A percentile compares a stretch with the other conserved stretches of the same genome.
These are phyloP conservation scores for Tetropium fuscum DNA, from an alignment of 2,888 invertebrate genomes.

Conservation along the genomic window DNA sequence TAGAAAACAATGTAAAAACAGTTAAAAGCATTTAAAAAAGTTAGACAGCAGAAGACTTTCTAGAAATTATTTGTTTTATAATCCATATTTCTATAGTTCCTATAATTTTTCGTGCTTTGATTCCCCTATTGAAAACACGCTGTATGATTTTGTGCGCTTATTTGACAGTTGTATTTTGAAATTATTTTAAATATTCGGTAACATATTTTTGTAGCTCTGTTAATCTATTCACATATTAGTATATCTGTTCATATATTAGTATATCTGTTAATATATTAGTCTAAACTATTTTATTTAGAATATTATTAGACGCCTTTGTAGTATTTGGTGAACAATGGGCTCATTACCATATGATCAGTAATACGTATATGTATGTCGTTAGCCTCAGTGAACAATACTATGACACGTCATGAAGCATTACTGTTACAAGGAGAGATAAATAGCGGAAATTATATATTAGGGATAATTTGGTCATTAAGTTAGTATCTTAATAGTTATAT, in stretches of 20 bases:
- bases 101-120: too few relatives aligned
- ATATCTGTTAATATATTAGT: conserved; percentile 19
- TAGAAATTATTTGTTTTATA: too few relatives aligned
- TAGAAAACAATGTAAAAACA: too few relatives aligned
- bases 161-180: conserved; percentile 13
- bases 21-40: too few relatives aligned
- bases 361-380: conserved; percentile 22
- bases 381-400: conserved; percentile 18
- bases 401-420: conserved; percentile 13
- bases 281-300: conserved; percentile 27
- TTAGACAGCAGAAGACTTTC: too few relatives aligned
- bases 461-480: conserved; percentile 10
- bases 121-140: too few relatives aligned
- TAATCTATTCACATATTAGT: too few relatives aligned
- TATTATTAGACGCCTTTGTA: conserved; percentile 26
- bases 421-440: conserved; percentile 7
- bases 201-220: conserved; percentile 22
- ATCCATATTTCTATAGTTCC: too few relatives aligned
- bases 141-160: too few relatives aligned
- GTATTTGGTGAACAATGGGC: conserved; percentile 21
- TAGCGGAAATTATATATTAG: conserved; percentile 16
- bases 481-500: background rate
- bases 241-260: too few relatives aligned
- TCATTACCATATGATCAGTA: conserved; percentile 29
- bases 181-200: conserved; percentile 9